Evolutionary conservation across 2,888 invertebrate genomes (phyloP), one percentile per base, ranked within the genome.

Genomic region (Deroplatys truncata): DNA sequence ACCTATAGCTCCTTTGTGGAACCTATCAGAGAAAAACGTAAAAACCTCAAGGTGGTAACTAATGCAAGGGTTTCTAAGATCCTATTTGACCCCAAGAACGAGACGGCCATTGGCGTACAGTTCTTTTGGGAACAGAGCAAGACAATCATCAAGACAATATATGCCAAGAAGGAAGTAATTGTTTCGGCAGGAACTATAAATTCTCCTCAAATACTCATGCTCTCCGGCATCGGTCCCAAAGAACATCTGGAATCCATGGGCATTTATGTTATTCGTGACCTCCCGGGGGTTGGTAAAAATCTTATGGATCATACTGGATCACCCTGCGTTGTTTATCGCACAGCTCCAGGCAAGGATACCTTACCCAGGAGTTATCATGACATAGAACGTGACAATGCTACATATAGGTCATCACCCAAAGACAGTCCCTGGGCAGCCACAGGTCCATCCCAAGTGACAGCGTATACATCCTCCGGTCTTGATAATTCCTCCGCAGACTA

Each of bases 201-300:
- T 25, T 93, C 95, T 1, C 94, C 95, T 1, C 93, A 94, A 91
- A 92, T 95, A 89, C 92, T 95, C 2, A 94, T 94, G 93, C 91
- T 94, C 35, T 95, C 95, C 25, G 90, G 90, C 10, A 89, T 90
- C 35, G 90, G 90, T 20, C 35, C 83, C 9, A 28, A 88, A n/a
- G 88, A 88, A 29, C 4, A 49, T 1, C 29, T 88, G 20, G 28
- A 28, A 88, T 82, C 88, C 1, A 2, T 88, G 0, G 88, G 88
- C 10, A 88, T 88, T 35, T 90, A 93, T 0, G 92, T 93, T 8
- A 82, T 94, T 20, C 90, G 92, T 82, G 93, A 94, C 91, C 92
- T 94, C n/a, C 92, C 93, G 5, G 49, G 49, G 0, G 95, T 95
- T 0, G 95, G 95, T 0, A 28, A 95, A 92, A 98, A 98, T 93